Conservation (phyloP, 1,140 invertebrate species). For the Diabrotica virgifera region DNA sequence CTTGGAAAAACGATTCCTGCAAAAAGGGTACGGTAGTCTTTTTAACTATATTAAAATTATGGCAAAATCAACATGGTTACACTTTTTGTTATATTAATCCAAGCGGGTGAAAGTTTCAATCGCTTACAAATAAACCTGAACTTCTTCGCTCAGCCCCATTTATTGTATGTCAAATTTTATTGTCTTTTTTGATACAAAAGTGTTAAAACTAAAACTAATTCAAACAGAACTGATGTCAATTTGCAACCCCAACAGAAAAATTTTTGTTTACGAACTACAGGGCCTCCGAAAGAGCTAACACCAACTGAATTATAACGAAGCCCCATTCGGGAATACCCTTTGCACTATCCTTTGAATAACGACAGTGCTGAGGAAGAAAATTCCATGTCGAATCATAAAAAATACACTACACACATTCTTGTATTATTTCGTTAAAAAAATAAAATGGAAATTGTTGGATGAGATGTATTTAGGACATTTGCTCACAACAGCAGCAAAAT, state of each 20-base stretch:
- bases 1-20: too few species aligned
- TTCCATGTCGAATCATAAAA: conserved; percentile 7
- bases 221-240: not conserved
- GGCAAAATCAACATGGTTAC: too few species aligned
- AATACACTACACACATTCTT: conserved; percentile 13
- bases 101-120: too few species aligned
- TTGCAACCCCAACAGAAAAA: not conserved
- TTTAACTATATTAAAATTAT: too few species aligned
- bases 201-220: too few species aligned
- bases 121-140: too few species aligned
- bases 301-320: too few species aligned
- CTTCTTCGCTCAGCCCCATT: too few species aligned
- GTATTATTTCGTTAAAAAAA: not conserved
- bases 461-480: not conserved
- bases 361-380: conserved; percentile 9
- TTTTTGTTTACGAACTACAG: not conserved
- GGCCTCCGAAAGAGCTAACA: not conserved
- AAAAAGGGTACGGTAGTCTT: too few species aligned
- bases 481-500: not conserved
- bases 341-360: conserved; percentile 4
- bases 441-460: not conserved
- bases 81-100: too few species aligned
- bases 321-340: not conserved
- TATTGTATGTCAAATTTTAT: too few species aligned
- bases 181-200: too few species aligned